Evolutionary conservation across 2,797 vertebrate genomes (phyloP).

Genomic region (Molossus molossus): DNA sequence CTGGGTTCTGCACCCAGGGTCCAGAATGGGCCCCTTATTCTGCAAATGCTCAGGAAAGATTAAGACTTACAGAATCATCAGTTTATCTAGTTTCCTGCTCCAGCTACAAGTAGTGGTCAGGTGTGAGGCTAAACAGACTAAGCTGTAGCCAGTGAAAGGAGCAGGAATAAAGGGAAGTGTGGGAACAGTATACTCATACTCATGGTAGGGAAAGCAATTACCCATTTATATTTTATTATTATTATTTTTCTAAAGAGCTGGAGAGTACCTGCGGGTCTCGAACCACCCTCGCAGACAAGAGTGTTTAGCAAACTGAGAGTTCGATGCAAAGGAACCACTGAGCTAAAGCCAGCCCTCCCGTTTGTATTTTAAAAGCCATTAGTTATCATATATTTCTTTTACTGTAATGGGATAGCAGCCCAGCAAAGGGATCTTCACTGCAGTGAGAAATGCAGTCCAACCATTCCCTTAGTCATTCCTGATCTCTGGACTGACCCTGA

Average conservation of each 20-base stretch:
- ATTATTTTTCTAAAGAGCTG: too few relatives aligned
- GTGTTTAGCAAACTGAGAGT: too few relatives aligned
- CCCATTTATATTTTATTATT: background rate
- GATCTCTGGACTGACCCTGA: background rate
- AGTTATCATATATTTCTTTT: background rate
- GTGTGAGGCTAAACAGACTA: background rate
- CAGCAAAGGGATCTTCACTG: background rate
- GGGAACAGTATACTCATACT: background rate
- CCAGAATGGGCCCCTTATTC: background rate
- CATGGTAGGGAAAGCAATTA: background rate
- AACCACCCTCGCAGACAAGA: too few relatives aligned
- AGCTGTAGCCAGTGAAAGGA: background rate
- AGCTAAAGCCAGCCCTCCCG: too few relatives aligned
- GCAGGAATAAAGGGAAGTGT: background rate
- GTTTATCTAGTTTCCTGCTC: background rate
- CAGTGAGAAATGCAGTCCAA: background rate
- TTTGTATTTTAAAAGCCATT: conserved; percentile 14
- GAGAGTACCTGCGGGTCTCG: too few relatives aligned
- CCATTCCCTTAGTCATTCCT: background rate
- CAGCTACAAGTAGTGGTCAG: background rate
- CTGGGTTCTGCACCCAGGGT: background rate
- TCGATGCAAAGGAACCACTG: too few relatives aligned
- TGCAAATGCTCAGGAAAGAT: conserved; percentile 11
- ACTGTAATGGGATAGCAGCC: background rate
- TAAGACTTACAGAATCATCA: background rate